phyloP scores from a whole-genome alignment of 2,797 vertebrate genomes.

The Scleropages formosus region DNA sequence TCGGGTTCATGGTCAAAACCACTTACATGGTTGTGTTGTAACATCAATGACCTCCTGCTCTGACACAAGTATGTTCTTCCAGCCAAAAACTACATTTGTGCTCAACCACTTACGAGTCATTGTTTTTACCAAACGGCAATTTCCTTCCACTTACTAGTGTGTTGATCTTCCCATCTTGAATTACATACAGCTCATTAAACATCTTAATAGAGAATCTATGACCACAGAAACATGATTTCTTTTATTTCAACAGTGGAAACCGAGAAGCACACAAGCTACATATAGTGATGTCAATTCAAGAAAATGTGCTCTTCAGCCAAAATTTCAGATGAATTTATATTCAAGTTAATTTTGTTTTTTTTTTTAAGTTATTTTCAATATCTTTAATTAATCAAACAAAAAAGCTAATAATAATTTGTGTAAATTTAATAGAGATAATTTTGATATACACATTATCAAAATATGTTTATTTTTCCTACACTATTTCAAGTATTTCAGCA shows the following conservation, averaged over 20 bases:
- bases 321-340: too few relatives aligned
- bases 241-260: slow-evolving; percentile 16
- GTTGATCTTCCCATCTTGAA: slow-evolving; percentile 35
- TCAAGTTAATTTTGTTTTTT: too few relatives aligned
- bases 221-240: slow-evolving; percentile 2
- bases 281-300: too few relatives aligned
- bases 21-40: not conserved
- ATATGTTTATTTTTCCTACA: too few relatives aligned
- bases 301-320: too few relatives aligned
- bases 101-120: slow-evolving; percentile 49
- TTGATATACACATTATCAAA: too few relatives aligned
- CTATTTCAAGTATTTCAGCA: too few relatives aligned
- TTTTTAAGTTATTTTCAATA: too few relatives aligned
- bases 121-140: slow-evolving; percentile 55
- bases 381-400: too few relatives aligned
- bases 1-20: not conserved
- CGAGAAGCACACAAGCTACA: too few relatives aligned
- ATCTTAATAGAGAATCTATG: not conserved
- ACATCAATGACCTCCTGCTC: slow-evolving; percentile 51
- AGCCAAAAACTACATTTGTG: slow-evolving; percentile 52
- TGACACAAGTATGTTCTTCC: slow-evolving; percentile 31
- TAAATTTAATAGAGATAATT: too few relatives aligned
- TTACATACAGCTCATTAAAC: slow-evolving; percentile 24
- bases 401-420: too few relatives aligned
- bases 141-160: slow-evolving; percentile 42